phyloP scores from a whole-genome alignment of 2,113 vertebrate genomes.

The Acanthochromis polyacanthus region DNA sequence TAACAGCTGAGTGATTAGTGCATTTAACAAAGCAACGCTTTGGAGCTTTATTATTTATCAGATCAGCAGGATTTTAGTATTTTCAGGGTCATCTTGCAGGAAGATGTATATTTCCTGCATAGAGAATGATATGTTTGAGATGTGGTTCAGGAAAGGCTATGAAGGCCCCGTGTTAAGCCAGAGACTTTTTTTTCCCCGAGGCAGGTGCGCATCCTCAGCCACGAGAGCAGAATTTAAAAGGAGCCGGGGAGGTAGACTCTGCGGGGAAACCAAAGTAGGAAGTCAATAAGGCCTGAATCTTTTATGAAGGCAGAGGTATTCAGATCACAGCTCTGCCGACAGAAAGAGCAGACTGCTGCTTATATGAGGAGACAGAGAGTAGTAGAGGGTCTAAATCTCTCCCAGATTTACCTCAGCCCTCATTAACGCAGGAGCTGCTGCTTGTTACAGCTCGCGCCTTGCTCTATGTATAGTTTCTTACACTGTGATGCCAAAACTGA shows the following conservation, averaged over 20 bases:
- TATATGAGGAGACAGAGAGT: constrained; percentile 79
- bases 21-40: constrained; percentile 10
- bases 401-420: constrained; percentile 78
- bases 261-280: constrained; percentile 77
- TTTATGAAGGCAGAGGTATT: constrained; percentile 94
- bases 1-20: constrained; percentile 48
- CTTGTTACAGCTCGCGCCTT: constrained; percentile 40
- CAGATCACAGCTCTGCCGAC: constrained; percentile 87
- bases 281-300: constrained; percentile 92
- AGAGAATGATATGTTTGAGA: constrained; percentile 36
- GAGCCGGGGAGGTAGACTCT: constrained; percentile 72
- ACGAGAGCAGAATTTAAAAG: constrained; percentile 80
- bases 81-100: constrained; percentile 40
- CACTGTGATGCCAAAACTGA: constrained; percentile 3
- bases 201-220: constrained; percentile 75
- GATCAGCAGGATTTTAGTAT: constrained; percentile 16
- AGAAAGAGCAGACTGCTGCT: constrained; percentile 84
- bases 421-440: constrained; percentile 70
- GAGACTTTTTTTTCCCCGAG: constrained; percentile 38
- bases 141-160: constrained; percentile 55
- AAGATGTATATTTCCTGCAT: constrained; percentile 24
- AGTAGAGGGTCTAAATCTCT: constrained; percentile 81
- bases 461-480: constrained; percentile 15
- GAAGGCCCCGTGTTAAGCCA: constrained; percentile 48
- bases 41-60: constrained; percentile 25